Evolutionary conservation across 2,113 vertebrate species (phyloP).

Genomic region (Gymnocephalus cernua): DNA sequence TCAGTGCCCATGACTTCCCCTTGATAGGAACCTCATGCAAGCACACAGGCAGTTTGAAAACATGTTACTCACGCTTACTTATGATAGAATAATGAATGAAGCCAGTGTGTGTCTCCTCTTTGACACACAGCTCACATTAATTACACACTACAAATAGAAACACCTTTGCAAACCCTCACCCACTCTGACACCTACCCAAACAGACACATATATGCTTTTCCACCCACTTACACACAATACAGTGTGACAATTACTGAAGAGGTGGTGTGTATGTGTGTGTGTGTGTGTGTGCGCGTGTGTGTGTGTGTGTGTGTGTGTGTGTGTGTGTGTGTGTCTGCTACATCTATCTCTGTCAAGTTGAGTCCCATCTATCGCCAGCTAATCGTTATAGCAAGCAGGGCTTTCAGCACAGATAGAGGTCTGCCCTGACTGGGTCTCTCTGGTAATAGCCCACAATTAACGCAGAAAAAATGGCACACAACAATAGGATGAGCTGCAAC

Average conservation of each 20-base stretch:
- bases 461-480: constrained; percentile 24
- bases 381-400: constrained; percentile 55
- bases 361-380: constrained; percentile 60
- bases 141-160: constrained; percentile 25
- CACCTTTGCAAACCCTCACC: neutral
- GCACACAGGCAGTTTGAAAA: neutral
- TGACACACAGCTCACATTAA: constrained; percentile 16
- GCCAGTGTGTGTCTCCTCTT: neutral
- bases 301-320: neutral
- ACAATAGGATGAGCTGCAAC: constrained; percentile 26
- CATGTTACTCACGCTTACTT: constrained; percentile 17
- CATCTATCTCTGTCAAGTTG: constrained; percentile 52
- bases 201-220: constrained; percentile 4
- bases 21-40: neutral
- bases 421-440: constrained; percentile 31
- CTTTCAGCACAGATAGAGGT: constrained; percentile 62
- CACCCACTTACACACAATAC: neutral
- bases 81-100: constrained; percentile 8
- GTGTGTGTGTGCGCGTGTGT: neutral
- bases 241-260: constrained; percentile 40
- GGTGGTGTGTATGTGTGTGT: neutral
- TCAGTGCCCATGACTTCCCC: neutral
- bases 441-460: constrained; percentile 65
- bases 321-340: neutral
- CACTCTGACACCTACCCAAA: constrained; percentile 15